Conservation (phyloP, 2,113 vertebrate species). For the Sigmodon hispidus region DNA sequence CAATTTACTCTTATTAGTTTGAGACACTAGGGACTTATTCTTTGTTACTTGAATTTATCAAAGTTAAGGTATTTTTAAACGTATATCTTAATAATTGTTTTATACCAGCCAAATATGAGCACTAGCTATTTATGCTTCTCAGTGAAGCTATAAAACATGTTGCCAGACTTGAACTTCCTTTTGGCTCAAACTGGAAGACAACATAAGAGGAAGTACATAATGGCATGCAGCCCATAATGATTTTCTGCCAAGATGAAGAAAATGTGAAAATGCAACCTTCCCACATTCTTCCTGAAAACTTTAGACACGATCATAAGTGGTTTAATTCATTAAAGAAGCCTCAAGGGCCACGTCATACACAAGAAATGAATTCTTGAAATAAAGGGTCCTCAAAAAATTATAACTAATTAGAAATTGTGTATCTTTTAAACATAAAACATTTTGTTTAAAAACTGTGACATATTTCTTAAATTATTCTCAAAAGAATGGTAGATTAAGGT, state of each 20-base stretch:
- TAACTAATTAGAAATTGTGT: background rate
- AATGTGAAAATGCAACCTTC: constrained; percentile 19
- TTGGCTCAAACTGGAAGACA: constrained; percentile 26
- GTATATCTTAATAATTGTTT: background rate
- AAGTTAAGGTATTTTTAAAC: background rate
- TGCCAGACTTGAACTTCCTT: constrained; percentile 19
- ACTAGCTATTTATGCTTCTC: background rate
- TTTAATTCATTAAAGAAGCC: background rate
- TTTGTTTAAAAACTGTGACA: background rate
- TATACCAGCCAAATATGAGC: background rate
- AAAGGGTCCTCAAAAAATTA: background rate
- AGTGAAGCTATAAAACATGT: constrained; percentile 11
- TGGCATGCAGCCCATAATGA: background rate
- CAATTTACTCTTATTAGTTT: background rate
- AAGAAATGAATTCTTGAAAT: background rate
- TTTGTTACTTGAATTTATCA: background rate
- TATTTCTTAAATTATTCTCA: background rate
- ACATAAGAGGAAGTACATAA: background rate
- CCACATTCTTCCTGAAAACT: constrained; percentile 4
- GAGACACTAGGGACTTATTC: background rate
- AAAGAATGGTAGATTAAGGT: background rate
- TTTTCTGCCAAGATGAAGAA: constrained; percentile 12
- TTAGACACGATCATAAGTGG: background rate
- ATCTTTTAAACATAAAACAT: constrained; percentile 23
- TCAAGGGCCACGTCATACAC: background rate